Base-by-base conservation (phyloP, 2,797 vertebrate species). In the Paedocypris micromegethes region DNA sequence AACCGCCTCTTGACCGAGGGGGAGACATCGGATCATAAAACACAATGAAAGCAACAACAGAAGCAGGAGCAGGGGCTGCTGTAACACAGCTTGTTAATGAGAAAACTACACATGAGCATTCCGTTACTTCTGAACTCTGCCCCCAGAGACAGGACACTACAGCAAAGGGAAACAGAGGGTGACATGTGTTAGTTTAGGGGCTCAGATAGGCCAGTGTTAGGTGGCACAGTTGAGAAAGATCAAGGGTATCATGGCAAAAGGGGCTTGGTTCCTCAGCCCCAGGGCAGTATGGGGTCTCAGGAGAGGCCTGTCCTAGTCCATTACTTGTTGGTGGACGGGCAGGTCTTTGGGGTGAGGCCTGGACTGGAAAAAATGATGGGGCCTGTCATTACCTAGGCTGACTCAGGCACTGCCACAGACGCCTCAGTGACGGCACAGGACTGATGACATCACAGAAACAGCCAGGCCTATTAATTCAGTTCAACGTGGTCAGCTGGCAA, bases 151-250 rank as follows among this genome's bases (percentile, higher is more conserved):
- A 23, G 59, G 65, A 72, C 65, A 58, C 51, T 52, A 42, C 5
- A 66, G 64, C 44, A 9, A 70, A 63, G 57, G 78, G 78, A 80
- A 78, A 80, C 76, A 71, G 37, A 55, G 38, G 64, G 57, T 77
- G 75, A 80, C 78, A 66, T 75, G 60, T 74, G 70, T 75, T 78
- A 60, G 74, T 80, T 80, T 78, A 71, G 72, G 63, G 64, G 58
- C 48, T 56, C 51, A 52, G 66, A 43, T 53, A 56, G 59, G 59
- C 53, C 62, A 48, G 60, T 58, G 62, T 70, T 68, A 63, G 75
- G 67, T 73, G 71, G 65, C 73, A 73, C 56, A 65, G 66, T 78
- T 75, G 72, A 78, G 72, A 74, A 43, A 63, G 64, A 78, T 75
- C 71, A 78, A 71, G 70, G 57, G 53, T 71, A 71, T 75, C 74